A percentile compares a stretch with the other conserved stretches of the same genome.
phyloP scores from a whole-genome alignment of 1,140 invertebrate genomes.

The Pygmarrhopalites habei region DNA sequence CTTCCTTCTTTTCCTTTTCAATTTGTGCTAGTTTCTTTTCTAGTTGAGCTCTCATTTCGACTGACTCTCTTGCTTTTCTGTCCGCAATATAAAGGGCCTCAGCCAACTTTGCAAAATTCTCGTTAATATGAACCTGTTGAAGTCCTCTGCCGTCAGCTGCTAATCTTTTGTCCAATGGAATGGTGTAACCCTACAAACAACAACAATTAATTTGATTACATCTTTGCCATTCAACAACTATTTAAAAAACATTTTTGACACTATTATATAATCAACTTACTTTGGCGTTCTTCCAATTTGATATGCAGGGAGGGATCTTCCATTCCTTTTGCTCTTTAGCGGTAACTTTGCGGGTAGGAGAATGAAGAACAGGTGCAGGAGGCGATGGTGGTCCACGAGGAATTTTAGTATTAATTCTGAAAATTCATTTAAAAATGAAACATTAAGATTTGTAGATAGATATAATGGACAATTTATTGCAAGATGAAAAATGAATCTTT shows the following conservation, averaged over 20 bases:
- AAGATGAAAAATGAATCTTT: no score
- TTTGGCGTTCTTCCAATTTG: conserved; percentile 99
- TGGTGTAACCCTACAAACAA: conserved; percentile 90
- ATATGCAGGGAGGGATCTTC: conserved; percentile 99
- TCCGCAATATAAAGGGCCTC: conserved; percentile 97
- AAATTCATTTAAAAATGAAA: conserved; percentile 37
- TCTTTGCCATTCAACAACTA: no score
- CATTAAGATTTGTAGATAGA: background rate
- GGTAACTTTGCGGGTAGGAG: conserved; percentile 90
- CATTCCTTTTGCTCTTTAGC: conserved; percentile 99
- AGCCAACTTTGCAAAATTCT: conserved; percentile 97
- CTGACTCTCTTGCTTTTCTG: conserved; percentile 88
- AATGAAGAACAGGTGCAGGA: conserved; percentile 93
- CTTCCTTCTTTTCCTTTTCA: conserved; percentile 98
- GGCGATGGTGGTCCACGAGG: conserved; percentile 96
- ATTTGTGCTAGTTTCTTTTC: conserved; percentile 95
- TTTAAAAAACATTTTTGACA: no score
- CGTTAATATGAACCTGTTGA: conserved; percentile 96
- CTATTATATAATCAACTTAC: conserved; percentile 44
- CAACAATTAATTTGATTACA: background rate
- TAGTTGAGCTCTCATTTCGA: conserved; percentile 90
- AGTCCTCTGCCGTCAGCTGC: conserved; percentile 96
- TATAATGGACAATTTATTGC: background rate
- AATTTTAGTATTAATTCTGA: conserved; percentile 85
- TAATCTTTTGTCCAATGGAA: conserved; percentile 94